Base-by-base conservation (phyloP, 2,888 invertebrate species). In the Orchesellides sinensis region DNA sequence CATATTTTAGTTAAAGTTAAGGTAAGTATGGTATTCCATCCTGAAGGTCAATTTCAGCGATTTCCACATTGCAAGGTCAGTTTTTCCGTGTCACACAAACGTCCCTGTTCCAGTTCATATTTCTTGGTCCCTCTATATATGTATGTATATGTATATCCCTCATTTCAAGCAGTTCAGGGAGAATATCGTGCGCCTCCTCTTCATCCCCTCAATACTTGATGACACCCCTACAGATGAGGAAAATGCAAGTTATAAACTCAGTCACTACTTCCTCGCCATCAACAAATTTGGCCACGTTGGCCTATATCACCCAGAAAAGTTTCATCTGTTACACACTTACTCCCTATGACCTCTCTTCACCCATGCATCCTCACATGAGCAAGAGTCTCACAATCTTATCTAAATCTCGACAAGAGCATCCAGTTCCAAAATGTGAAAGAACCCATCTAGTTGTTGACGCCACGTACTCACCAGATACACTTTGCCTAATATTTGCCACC, bases 271-370 rank as follows among this genome's bases (percentile, higher is more conserved):
- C 27, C 66, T 87, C 1, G 78, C 66, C n/a, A 86, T 86, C 27
- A 86, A 85, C 70, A 87, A 87, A 63, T 87, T 73, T 63, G 87
- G 87, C 1, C 85, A 84, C 49, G 83, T 87, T 14, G 87, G 87
- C 0, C 65, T 87, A 2, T 87, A 86, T 59, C 77, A 86, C 10
- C 79, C 85, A 0, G 65, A 75, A 21, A 81, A 68, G 32, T 86
- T 86, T 21, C 69, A 79, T 0, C 29, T 87, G 12, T n/a, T 87
- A 21, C 83, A 85, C 73, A 87, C 87, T 0, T 87, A 86, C 73
- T 47, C 83, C n/a, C 74, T 87, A n/a, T 6, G 87, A 87, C 66
- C 74, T 52, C 27, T 77, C 83, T 10, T 75, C 49, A 52, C 65
- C 61, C 25, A 49, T 29, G 14, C 77, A 49, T 29, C 40, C 25